Base-by-base conservation (phyloP, 2,888 invertebrate genomes). In the Cheilosia pagana region DNA sequence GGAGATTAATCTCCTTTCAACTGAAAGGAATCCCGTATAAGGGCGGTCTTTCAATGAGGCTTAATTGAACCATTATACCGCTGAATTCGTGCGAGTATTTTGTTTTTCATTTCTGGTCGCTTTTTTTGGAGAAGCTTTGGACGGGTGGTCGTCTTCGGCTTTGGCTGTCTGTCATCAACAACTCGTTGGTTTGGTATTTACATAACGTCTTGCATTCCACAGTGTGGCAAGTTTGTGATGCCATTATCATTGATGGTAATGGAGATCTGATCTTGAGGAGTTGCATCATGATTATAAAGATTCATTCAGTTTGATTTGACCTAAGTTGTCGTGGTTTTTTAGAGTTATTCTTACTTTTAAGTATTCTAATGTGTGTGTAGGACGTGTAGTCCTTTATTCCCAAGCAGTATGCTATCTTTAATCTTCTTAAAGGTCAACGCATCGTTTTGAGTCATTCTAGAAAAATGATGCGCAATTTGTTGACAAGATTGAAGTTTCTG, bases 41-140 rank as follows among this genome's bases (percentile, higher is more conserved):
- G 65, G 52, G 48, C 48, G 53, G 21, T 63, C 43, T 41, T 35
- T 48, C 63, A 71, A 52, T 72, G 78, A 59, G 72, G 63, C 35
- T 50, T 65, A 78, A 71, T 72, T 78, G 50, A 72, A 71, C 63
- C 70, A 77, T 70, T 62, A 77, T 28, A 8, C 16, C 43, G 45
- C 25, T 16, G n/a, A 6, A n/a, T 19, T 45, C 45, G 3, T 45
- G 8, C 45, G n/a, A 16, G 60, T 60, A 0, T 25, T 12, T 10
- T 59, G 25, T 59, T 6, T 8, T 39, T n/a, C 2, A 21, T 10
- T 57, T 57, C 23, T n/a, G 23, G 23, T 16, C 6, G 3, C 7
- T 43, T 55, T 48, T 57, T 57, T 70, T 57, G 45, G 4, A 43
- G 14, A 23, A 35, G 12, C 14, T 50, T 53, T 67, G 53, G 23